Evolutionary conservation across 2,113 vertebrate species (phyloP), one percentile per base, ranked within the genome.

Genomic region (Podarcis cretensis): DNA sequence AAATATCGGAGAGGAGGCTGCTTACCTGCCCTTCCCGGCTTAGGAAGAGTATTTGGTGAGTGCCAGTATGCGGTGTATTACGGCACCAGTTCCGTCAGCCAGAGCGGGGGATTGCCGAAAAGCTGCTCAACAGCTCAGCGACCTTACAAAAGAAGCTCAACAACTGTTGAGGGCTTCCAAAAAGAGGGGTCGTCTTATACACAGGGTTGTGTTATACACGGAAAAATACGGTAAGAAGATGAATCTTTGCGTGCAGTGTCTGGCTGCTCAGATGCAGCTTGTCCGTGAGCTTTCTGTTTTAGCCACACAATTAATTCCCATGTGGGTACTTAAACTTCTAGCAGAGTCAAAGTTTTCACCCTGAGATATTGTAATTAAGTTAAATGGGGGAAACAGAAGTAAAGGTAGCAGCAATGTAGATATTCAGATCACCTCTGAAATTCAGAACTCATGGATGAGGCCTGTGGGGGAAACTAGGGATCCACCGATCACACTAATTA

Each of bases 401-500:
- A 63, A 85, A 43, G 57, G 54, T 85, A 85, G 76, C 84, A 76
- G 59, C 32, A 40, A 43, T 25, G 63, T 30, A 77, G 84, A 77
- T 77, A 77, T 77, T 86, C 75, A 86, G 73, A 86, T 86, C 74
- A 66, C 84, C 25, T 86, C 73, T 25, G 63, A 73, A 86, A 77
- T 65, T 77, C 35, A 77, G 57, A 66, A 77, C 84, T 65, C 57
- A n/a, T 12, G 35, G 84, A 86, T 77, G 84, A 86, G 73, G 57
- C 84, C 84, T 86, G 73, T 40, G 74, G 84, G 84, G 84, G 37
- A 86, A 86, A 77, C 73, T 5, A 66, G 35, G 84, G 57, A 77
- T 86, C 84, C 74, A 86, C 84, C 84, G 57, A 86, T 77, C 84
- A 86, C 74, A 43, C 84, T 77, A 86, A 86, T 86, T 86, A 86